Evolutionary conservation across 2,888 invertebrate species (phyloP).

Genomic region (Ichneumoninae sp.): DNA sequence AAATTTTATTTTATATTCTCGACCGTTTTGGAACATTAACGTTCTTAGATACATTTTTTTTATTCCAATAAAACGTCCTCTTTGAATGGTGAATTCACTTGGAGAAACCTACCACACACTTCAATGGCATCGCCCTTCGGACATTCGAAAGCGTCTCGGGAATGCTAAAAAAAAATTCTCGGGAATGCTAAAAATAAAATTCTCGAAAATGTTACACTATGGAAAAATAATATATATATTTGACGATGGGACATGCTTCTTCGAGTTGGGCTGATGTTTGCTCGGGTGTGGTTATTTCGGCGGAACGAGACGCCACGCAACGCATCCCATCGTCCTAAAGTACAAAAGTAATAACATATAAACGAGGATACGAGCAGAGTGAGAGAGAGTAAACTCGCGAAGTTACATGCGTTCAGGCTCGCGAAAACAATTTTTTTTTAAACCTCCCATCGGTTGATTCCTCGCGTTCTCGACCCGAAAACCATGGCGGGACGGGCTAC

Average conservation of each 20-base stretch:
- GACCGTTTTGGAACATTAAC: neutral
- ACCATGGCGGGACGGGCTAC: constrained; percentile 42
- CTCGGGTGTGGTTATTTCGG: constrained; percentile 26
- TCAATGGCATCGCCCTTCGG: constrained; percentile 3
- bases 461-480: constrained; percentile 42
- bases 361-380: constrained; percentile 19
- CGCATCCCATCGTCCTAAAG: constrained; percentile 18
- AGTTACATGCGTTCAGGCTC: constrained; percentile 17
- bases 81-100: neutral
- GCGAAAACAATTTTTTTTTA: constrained; percentile 16
- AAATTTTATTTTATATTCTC: neutral
- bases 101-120: neutral
- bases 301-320: constrained; percentile 12
- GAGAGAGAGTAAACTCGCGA: constrained; percentile 17
- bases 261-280: constrained; percentile 19
- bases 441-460: constrained; percentile 45
- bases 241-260: neutral
- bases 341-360: constrained; percentile 26
- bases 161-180: neutral
- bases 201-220: constrained; percentile 18
- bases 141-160: constrained; percentile 13
- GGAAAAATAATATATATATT: neutral
- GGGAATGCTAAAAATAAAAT: neutral
- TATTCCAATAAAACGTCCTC: neutral
- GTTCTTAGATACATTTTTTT: neutral